Evolutionary conservation across 2,113 vertebrate species (phyloP), one percentile per base, ranked within the genome.

Genomic region (Tympanuchus pallidicinctus): DNA sequence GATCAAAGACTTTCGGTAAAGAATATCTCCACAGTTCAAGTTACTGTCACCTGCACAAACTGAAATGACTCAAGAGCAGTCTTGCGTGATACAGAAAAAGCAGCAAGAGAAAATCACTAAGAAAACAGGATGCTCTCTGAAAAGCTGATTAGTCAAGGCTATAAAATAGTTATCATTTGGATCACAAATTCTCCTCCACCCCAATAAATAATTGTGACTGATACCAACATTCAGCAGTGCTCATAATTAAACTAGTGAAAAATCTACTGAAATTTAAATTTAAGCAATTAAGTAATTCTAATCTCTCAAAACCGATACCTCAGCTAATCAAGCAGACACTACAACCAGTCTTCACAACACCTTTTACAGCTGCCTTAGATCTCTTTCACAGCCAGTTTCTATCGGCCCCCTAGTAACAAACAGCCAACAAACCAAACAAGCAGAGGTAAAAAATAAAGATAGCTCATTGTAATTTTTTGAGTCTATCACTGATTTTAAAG

Each of bases 1-100:
- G 91, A 97, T 97, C 97, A 98, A 98, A 90, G 65, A 93, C 78
- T 94, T 95, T 52, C 92, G 75, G n/a, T 69, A 93, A 89, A 95
- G 96, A 96, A 93, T 87, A 94, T 93, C 88, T 87, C 43, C 20
- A 92, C 88, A 92, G 95, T 92, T 96, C 94, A 91, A 96, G 89
- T 93, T 96, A 95, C 92, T 92, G 66, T 95, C 92, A 97, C 73
- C 90, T 96, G 93, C 89, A 91, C 67, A 56, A 92, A 94, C 64
- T 91, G 94, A 95, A 97, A 97, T 80, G 6, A 95, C 96, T 97
- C 92, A 91, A 93, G 89, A 96, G 91, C 82, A 96, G 80, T 90
- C 93, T 96, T 96, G 95, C 91, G 95, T 93, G 73, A 89, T 79
- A 82, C 60, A 83, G 79, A 88, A 93, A 96, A 94, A 94, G 66